Evolutionary conservation across 2,888 invertebrate genomes (phyloP), one percentile per base, ranked within the genome.

Genomic region (Anoncus sp.): DNA sequence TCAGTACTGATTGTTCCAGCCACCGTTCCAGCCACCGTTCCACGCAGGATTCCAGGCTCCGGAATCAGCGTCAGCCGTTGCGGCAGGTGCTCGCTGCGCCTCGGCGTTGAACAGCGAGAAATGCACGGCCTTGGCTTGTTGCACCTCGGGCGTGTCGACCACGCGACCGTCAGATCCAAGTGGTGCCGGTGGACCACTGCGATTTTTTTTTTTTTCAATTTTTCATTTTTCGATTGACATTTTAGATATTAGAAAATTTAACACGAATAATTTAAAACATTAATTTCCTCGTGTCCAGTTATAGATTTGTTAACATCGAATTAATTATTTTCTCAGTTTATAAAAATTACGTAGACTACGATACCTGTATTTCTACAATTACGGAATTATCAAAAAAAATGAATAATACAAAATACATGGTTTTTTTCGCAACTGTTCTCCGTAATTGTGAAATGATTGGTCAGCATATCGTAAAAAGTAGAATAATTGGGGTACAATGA

Each of bases 141-240:
- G 87, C 7, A 91, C 91, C 81, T 91, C 91, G 20, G 91, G 87
- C 10, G 91, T 91, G 82, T 92, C 91, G 6, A 90, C 85, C 14
- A 90, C 90, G 18, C 90, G 87, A 10, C 90, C 90, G 38, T 90
- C 91, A 0, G 91, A 85, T 47, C 91, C 91, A 43, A 91, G 55
- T 3, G 91, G 91, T 4, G 91, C 91, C 65, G 91, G 90, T 53
- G 91, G 91, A 62, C 91, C 91, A 35, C 91, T 91, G 31, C 7
- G 71, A 45, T 67, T 38, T 22, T 51, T 74, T 49, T 63, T 38
- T 18, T 38, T 47, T 60, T 70, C 14, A 62, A 35, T 38, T 31
- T 43, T 40, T 40, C 40, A 10, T 14, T 16, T 62, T 27, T 45
- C 6, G 16, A 24, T 16, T 7, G 1, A 40, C 22, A 14, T 18